Conservation (phyloP, 2,888 invertebrate genomes). For the Brachyptera risi region DNA sequence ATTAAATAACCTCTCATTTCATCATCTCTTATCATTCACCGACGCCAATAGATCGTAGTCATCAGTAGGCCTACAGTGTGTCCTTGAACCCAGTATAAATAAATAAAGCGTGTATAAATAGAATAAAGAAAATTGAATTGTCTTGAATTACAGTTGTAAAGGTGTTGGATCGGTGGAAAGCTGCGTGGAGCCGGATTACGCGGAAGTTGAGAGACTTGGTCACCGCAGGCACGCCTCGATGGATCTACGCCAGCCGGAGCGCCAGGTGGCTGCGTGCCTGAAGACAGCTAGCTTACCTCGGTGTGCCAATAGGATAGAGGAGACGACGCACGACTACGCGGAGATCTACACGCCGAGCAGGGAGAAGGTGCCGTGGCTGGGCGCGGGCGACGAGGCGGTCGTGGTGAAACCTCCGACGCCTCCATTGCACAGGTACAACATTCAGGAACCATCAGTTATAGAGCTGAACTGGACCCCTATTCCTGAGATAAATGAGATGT, state of each 20-base stretch:
- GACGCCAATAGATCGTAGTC: too few species aligned
- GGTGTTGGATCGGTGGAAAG: constrained; percentile 25
- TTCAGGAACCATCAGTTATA: too few species aligned
- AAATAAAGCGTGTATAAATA: too few species aligned
- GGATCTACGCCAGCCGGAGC: not conserved
- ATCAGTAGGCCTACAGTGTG: too few species aligned
- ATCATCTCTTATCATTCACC: too few species aligned
- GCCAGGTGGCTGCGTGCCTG: not conserved
- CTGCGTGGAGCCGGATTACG: constrained; percentile 43
- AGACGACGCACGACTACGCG: constrained; percentile 80
- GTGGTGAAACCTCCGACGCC: not conserved
- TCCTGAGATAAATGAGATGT: too few species aligned
- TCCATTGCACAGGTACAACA: constrained; percentile 2
- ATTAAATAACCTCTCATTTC: too few species aligned
- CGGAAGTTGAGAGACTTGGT: constrained; percentile 43
- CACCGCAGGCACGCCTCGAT: constrained; percentile 57
- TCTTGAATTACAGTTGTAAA: too few species aligned
- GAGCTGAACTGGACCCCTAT: too few species aligned
- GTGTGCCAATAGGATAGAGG: too few species aligned
- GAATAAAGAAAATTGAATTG: too few species aligned
- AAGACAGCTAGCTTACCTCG: not conserved
- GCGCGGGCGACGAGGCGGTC: constrained; percentile 45
- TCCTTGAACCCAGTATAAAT: too few species aligned
- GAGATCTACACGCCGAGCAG: constrained; percentile 91
- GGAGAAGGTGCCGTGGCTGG: constrained; percentile 51